Percentiles rank a stretch among this genome's conserved stretches.
Conservation (phyloP, 1,140 invertebrate genomes). For the Conopomorpha cramerella region DNA sequence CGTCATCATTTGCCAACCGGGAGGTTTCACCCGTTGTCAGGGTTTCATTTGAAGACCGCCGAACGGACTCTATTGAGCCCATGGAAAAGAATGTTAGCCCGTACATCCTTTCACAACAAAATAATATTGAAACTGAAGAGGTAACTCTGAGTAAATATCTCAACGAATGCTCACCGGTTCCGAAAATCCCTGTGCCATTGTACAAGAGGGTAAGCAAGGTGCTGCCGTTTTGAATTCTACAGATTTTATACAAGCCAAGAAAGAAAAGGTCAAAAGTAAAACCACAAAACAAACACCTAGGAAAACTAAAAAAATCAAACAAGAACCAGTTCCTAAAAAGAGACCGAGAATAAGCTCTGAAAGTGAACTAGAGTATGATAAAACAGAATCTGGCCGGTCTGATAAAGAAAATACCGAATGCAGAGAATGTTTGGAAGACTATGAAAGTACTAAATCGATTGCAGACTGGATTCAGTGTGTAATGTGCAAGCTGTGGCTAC, state of each 20-base stretch:
- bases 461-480: constrained; percentile 2
- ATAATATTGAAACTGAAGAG: constrained; percentile 2
- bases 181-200: constrained; percentile 1
- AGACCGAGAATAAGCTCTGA: constrained; percentile 1
- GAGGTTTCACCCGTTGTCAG: background rate
- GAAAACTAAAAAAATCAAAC: constrained; percentile 1
- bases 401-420: constrained; percentile 2
- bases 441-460: background rate
- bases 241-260: constrained; percentile 1
- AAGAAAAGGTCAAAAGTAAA: constrained; percentile 1
- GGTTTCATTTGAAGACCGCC: too few relatives aligned
- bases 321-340: constrained; percentile 2
- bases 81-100: too few relatives aligned
- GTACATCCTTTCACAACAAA: too few relatives aligned
- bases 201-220: constrained; percentile 3
- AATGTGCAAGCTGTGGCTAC: constrained; percentile 1
- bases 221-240: constrained; percentile 2
- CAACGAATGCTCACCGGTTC: constrained; percentile 2
- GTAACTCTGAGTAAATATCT: constrained; percentile 1
- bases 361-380: constrained; percentile 1
- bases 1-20: background rate
- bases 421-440: constrained; percentile 2
- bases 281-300: background rate
- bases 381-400: constrained; percentile 1
- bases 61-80: too few relatives aligned